Evolutionary conservation across 2,113 vertebrate genomes (phyloP).

Genomic region (Dromiciops gliroides): DNA sequence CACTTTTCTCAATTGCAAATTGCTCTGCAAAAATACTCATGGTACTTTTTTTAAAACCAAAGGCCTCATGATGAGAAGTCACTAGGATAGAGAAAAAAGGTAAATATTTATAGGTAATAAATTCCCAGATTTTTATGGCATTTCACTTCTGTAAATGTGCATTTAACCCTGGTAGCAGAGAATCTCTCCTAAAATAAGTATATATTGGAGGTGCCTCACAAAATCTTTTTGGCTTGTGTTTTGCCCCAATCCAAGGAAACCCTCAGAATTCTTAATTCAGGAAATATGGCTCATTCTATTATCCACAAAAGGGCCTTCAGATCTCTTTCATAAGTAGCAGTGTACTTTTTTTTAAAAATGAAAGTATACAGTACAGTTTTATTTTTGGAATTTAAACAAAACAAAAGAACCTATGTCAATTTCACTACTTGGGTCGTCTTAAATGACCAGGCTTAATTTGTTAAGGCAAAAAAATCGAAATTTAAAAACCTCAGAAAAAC

Average conservation of each 20-base stretch:
- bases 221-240: background rate
- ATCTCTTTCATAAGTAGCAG: background rate
- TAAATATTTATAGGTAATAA: background rate
- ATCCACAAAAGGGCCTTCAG: background rate
- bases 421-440: background rate
- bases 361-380: background rate
- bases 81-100: background rate
- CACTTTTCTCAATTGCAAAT: background rate
- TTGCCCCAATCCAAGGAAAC: background rate
- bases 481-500: background rate
- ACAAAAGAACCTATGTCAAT: background rate
- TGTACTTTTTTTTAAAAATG: background rate
- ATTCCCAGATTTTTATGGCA: background rate
- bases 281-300: background rate
- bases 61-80: background rate
- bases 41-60: background rate
- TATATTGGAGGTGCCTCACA: background rate
- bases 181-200: background rate
- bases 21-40: constrained; percentile 5
- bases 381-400: background rate
- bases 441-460: background rate
- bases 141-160: background rate
- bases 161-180: background rate
- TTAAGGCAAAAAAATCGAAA: background rate
- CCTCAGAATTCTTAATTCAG: background rate